Base-by-base conservation (phyloP, 1,140 invertebrate species). In the Tetragonula clypearis region DNA sequence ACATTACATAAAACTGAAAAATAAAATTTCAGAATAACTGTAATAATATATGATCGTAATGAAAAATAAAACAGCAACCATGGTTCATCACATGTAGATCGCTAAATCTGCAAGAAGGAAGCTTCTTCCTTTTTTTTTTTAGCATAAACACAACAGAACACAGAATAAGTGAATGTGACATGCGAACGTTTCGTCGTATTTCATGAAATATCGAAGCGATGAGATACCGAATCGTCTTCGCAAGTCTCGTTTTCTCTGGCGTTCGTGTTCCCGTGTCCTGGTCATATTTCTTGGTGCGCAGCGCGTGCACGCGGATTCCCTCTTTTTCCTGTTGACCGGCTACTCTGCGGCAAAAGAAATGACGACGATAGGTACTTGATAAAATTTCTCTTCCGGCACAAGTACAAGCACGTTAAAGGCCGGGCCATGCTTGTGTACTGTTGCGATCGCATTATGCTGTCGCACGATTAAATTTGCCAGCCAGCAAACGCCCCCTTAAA, bases 351-450 rank as follows among this genome's bases (percentile, higher is more conserved):
- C 55, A 83, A 78, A 83, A 83, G 81, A 83, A 83, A 77, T 69
- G 81, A 58, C 81, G 74, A 26, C 73, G 73, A 82, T 76, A n/a
- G 60, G 72, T 82, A 68, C 73, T 77, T 56, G 81, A 68, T 83
- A 68, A 83, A 83, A 83, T 83, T 83, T 83, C 73, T 77, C 74
- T 77, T 83, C 62, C 73, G 81, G 62, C 60, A 83, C 23, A 6
- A 41, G 74, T 69, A 77, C 81, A 68, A 23, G 53, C 65, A 15
- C 53, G 80, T 82, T 82, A 82, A 68, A 82, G 58, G 12, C 77
- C 15, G 53, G 60, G 60, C 30, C 53, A 66, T 19, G 80, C 72
- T 55, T 23, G 73, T 65, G 56, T 55, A 55, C 73, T 62, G 73
- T 68, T 56, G 49, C 72, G 74, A 56, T 76, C 73, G 81, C 73